Evolutionary conservation across 1,140 invertebrate species (phyloP), one percentile per base, ranked within the genome.

Genomic region (Sarcophaga peregrina): DNA sequence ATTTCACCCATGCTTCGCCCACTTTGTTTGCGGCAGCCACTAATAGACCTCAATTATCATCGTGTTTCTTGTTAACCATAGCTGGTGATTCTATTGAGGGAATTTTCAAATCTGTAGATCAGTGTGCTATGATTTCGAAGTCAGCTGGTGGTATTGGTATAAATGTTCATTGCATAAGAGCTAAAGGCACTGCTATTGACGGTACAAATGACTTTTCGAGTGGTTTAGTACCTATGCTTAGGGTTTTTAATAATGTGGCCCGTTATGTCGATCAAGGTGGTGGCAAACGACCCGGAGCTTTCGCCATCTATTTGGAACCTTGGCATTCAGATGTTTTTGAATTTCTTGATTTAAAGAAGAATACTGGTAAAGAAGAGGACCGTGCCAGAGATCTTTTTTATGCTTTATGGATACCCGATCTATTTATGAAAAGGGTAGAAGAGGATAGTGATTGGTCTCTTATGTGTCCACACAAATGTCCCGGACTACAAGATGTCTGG

Each of bases 291-390:
- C 98, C 98, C n/a, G 98, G 98, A 50, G 98, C 98, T n/a, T 99
- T 99, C 93, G 98, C 98, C 15, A 95, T 99, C 83, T 99, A 99
- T 88, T 88, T 99, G 25, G 99, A 99, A 91, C 98, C 99, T 4
- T 99, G 99, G 99, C 99, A 99, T 92, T 95, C 97, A 0, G 98
- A 99, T 91, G 93, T 99, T 78, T 98, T 98, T 91, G 97, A 98
- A 83, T 99, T 99, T 91, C 91, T 99, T 72, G 96, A 98, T 89
- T 91, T 99, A 50, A 97, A 95, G 85, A 99, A 98, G 87, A 99
- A 99, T 90, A 98, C 96, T 75, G 97, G 97, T 52, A 96, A 96
- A 87, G 98, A 99, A 90, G 97, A 99, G 91, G 91, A 95, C 47
- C 92, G 98, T 82, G 98, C 98, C 0, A 93, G 98, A 83, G 98